A percentile compares a stretch with the other conserved stretches of the same genome.
These are phyloP conservation scores for Accipiter virgatus DNA, from an alignment of 2,113 vertebrate species.

Conservation along the genomic window DNA sequence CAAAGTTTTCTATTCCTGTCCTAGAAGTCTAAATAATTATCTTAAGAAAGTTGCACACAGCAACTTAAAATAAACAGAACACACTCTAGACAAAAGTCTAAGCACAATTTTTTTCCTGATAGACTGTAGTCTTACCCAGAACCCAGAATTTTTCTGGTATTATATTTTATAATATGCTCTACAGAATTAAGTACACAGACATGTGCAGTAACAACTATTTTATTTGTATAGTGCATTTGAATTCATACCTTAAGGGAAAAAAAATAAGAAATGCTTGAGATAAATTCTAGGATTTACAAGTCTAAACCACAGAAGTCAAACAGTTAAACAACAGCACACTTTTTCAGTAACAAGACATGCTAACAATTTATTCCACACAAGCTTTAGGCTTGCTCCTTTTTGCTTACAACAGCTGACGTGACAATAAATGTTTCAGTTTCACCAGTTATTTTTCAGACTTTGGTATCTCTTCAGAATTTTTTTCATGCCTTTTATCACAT, in stretches of 20 bases:
- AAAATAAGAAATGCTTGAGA: neutral
- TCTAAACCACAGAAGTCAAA: neutral
- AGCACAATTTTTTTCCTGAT: neutral
- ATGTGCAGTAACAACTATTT: neutral
- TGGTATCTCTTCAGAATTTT: neutral
- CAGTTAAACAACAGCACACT: neutral
- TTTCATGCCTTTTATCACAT: neutral
- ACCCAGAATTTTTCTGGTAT: neutral
- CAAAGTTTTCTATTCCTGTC: neutral
- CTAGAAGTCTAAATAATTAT: neutral
- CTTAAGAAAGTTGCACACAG: neutral
- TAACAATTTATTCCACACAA: neutral
- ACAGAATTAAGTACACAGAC: neutral
- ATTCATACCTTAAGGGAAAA: neutral
- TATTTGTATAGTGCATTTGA: neutral
- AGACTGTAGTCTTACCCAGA: neutral
- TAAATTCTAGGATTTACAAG: neutral
- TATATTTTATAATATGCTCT: neutral
- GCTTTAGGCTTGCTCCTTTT: neutral
- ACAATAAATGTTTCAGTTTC: neutral
- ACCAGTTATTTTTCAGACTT: neutral
- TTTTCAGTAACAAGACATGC: neutral
- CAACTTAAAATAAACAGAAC: neutral
- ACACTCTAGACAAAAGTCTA: neutral
- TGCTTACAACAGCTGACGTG: neutral